Conservation (phyloP, 2,113 vertebrate species). For the Arothron firmamentum region DNA sequence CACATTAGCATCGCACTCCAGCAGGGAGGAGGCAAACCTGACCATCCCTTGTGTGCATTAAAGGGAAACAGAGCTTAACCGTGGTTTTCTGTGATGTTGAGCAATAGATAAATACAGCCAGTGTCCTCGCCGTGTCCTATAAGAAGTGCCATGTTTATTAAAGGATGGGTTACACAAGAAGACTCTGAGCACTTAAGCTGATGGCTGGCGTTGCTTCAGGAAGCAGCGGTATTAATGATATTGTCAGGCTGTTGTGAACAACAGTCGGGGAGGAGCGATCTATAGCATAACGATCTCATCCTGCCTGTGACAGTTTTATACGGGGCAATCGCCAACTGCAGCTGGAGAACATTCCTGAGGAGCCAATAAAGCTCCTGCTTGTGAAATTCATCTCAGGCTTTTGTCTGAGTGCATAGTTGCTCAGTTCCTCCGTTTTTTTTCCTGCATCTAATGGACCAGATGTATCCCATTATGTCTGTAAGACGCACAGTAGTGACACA, state of each 20-base stretch:
- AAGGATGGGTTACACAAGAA: conserved; percentile 33
- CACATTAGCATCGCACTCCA: not conserved
- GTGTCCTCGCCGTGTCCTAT: conserved; percentile 19
- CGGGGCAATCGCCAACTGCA: conserved; percentile 30
- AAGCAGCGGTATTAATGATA: conserved; percentile 13
- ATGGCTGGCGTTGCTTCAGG: conserved; percentile 34
- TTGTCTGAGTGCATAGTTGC: conserved; percentile 24
- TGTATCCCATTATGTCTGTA: conserved; percentile 34
- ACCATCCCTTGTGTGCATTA: not conserved
- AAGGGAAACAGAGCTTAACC: conserved; percentile 4
- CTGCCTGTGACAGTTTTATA: conserved; percentile 40
- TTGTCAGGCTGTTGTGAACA: conserved; percentile 11
- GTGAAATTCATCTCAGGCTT: conserved; percentile 47
- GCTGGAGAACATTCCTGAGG: conserved; percentile 54
- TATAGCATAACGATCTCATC: conserved; percentile 3
- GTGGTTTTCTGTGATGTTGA: conserved; percentile 14
- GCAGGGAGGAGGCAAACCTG: not conserved
- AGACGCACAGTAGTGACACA: conserved; percentile 5
- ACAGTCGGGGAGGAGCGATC: conserved; percentile 1
- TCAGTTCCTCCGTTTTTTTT: conserved; percentile 4
- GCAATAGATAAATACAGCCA: conserved; percentile 12
- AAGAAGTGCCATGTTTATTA: conserved; percentile 49
- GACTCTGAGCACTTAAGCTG: conserved; percentile 47
- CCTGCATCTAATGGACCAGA: conserved; percentile 27
- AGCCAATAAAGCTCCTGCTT: conserved; percentile 29